Evolutionary conservation across 1,140 invertebrate genomes (phyloP).

Genomic region (Yoshiicerus persimilis): DNA sequence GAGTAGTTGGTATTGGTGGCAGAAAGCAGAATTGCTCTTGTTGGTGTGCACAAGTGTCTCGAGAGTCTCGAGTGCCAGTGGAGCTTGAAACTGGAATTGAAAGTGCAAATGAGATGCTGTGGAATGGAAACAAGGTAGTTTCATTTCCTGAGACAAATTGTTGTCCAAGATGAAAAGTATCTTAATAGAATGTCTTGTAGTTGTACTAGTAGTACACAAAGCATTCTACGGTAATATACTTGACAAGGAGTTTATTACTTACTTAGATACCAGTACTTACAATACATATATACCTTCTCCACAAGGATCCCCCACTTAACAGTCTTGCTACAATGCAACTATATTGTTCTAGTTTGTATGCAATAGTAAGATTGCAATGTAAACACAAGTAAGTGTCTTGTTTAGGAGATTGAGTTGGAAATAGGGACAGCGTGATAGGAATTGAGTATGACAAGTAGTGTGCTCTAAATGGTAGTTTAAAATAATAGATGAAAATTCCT

Average conservation of each 20-base stretch:
- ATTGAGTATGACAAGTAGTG: background rate
- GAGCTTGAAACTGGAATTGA: slow-evolving; percentile 1
- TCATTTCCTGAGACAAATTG: slow-evolving; percentile 6
- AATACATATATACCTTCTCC: background rate
- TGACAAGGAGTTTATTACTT: background rate
- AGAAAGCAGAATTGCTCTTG: background rate
- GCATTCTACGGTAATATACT: background rate
- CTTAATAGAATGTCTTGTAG: background rate
- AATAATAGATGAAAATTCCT: background rate
- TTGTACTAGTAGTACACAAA: background rate
- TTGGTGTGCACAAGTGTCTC: background rate
- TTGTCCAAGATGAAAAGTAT: background rate
- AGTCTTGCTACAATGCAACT: no score
- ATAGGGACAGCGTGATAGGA: background rate
- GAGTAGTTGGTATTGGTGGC: no score
- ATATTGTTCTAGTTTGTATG: no score
- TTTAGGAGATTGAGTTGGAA: background rate
- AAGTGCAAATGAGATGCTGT: slow-evolving; percentile 3
- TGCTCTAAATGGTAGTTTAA: background rate
- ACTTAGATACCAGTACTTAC: background rate
- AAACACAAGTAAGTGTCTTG: background rate
- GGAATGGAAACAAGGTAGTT: background rate
- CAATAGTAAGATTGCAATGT: background rate
- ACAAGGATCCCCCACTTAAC: background rate
- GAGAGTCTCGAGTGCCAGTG: background rate